Base-by-base conservation (phyloP, 2,888 invertebrate species). In the Lycocerus yunnanus region DNA sequence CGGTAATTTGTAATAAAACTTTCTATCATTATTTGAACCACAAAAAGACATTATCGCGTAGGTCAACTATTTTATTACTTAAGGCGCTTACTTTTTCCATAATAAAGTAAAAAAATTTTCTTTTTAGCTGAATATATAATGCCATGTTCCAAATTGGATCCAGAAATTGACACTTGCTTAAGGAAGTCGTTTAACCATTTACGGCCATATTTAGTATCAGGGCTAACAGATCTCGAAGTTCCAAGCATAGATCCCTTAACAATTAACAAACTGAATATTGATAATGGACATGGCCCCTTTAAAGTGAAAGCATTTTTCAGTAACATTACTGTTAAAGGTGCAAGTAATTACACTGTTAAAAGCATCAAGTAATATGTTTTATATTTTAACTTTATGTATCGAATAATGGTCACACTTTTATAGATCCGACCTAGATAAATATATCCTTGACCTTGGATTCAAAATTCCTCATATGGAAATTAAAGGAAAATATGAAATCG, bases 231-330 rank as follows among this genome's bases (percentile, higher is more conserved):
- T 79, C 87, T 95, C 68, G 90, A 92, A 14, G 91, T 95, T 3
- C 94, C 94, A 0, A 90, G 93, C 0, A 92, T 95, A 79, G 95
- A 95, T 81, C 94, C 94, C 0, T 86, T 95, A 79, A 86, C 88
- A 73, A 92, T 95, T 72, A 92, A 92, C 65, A 90, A 91, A 74
- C 88, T 95, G 78, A 89, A 92, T 65, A 94, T 95, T 91, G 93
- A 94, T 84, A 95, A 95, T 84, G 92, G 93, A 0, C 92, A 93
- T 10, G 94, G 94, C 0, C 91, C 94, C 0, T 93, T 95, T 14
- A 88, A 93, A 75, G 91, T 95, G 14, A 90, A 92, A 10, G 94
- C 94, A 0, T 87, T 91, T 0, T 95, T 95, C 86, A 91, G 88
- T 72, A 94, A 94, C 83, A 93, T 94, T 80, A 93, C 93, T 0